Evolutionary conservation across 37 sponge, comb jelly and placozoan genomes (phyloP).

Genomic region (Bolinopsis microptera): DNA sequence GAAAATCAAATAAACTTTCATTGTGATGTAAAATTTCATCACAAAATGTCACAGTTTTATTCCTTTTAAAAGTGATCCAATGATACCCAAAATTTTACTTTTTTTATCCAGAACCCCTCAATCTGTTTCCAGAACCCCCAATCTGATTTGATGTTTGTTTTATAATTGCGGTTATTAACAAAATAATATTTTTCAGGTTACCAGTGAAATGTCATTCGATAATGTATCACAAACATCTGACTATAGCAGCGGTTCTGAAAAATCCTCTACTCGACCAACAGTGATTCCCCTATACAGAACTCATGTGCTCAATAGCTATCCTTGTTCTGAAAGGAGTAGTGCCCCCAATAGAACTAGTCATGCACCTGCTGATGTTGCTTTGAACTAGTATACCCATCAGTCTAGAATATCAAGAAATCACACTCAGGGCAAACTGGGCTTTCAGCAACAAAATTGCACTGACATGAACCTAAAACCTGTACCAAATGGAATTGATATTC

Average conservation of each 20-base stretch:
- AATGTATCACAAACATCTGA: constrained; percentile 17
- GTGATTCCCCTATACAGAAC: background rate
- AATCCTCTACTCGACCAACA: background rate
- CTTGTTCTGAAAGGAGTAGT: background rate
- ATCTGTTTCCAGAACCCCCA: too few relatives aligned
- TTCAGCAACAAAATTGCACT: background rate
- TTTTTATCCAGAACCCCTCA: too few relatives aligned
- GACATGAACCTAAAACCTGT: background rate
- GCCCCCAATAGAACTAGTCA: background rate
- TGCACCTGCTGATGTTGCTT: background rate
- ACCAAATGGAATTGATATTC: background rate
- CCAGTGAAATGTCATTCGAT: background rate
- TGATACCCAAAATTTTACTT: too few relatives aligned
- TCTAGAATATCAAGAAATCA: background rate
- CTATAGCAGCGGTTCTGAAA: constrained; percentile 5
- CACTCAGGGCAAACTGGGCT: background rate
- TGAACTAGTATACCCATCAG: background rate
- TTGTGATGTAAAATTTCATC: too few relatives aligned
- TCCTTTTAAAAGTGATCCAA: too few relatives aligned
- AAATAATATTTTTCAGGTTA: too few relatives aligned
- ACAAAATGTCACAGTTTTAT: too few relatives aligned
- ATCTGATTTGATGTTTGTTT: too few relatives aligned
- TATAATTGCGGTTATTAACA: too few relatives aligned
- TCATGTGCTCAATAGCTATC: background rate
- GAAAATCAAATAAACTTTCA: too few relatives aligned